Conservation (phyloP, 2,113 vertebrate genomes). For the Leucosticte australis region DNA sequence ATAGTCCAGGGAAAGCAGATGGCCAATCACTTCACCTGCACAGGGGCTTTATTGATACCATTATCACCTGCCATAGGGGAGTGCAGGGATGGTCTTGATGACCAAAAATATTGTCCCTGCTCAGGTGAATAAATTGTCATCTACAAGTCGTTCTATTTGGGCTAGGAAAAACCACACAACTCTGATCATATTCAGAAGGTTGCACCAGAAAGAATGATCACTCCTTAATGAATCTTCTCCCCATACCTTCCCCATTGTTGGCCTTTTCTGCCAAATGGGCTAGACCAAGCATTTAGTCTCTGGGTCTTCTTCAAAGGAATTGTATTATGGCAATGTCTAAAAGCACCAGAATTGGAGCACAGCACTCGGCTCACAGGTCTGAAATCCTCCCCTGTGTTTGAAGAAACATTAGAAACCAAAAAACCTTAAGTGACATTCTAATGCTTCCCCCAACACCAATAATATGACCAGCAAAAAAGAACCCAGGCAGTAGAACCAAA, state of each 20-base stretch:
- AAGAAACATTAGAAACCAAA: neutral
- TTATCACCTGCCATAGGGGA: neutral
- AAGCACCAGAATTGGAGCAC: neutral
- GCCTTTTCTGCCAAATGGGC: neutral
- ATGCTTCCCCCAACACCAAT: neutral
- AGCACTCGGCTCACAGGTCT: neutral
- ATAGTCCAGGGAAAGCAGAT: neutral
- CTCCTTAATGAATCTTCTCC: neutral
- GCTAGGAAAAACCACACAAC: neutral
- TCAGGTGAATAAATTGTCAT: neutral
- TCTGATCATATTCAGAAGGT: neutral
- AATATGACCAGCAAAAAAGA: accelerated
- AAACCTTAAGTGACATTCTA: neutral
- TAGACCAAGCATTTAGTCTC: neutral
- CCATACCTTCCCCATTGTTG: neutral
- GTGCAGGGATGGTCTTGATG: neutral
- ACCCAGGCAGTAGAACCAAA: neutral
- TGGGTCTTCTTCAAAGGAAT: neutral
- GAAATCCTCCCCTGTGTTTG: neutral
- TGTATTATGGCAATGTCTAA: neutral
- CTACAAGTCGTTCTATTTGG: accelerated
- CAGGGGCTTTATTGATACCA: neutral
- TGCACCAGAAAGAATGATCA: neutral
- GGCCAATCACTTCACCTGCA: neutral
- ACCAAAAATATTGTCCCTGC: neutral